These are phyloP conservation scores for Ctenopoma multispine DNA, from an alignment of 2,797 vertebrate species.

Conservation along the genomic window DNA sequence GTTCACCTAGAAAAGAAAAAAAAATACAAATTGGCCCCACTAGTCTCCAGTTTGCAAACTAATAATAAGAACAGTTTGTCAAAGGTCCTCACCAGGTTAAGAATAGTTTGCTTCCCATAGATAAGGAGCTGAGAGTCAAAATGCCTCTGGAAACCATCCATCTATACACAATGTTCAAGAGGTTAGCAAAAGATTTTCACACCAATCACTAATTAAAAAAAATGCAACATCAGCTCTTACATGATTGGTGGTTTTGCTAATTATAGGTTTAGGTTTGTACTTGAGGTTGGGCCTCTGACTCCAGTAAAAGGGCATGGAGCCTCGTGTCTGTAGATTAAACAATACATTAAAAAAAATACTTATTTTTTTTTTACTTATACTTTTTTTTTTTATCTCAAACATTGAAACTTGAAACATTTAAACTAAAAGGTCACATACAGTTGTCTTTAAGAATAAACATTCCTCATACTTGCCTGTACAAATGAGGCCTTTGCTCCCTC, in stretches of 20 bases:
- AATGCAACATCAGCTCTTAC: conserved; percentile 79
- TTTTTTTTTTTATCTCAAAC: too few species aligned
- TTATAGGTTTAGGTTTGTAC: conserved; percentile 96
- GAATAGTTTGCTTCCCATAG: conserved; percentile 96
- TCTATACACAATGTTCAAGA: conserved; percentile 75
- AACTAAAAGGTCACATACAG: neutral
- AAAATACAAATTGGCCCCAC: neutral
- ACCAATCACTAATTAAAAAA: rapidly evolving
- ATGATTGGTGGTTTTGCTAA: conserved; percentile 94
- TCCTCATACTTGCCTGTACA: conserved; percentile 87
- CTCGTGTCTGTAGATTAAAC: conserved; percentile 87
- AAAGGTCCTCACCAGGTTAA: conserved; percentile 91
- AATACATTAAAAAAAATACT: neutral
- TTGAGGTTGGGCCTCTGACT: conserved; percentile 98
- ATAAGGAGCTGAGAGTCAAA: conserved; percentile 97
- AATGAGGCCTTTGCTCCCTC: conserved; percentile 92
- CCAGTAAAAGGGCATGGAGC: conserved; percentile 99
- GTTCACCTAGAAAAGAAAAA: conserved; percentile 87
- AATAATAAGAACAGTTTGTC: neutral
- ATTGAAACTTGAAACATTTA: too few species aligned
- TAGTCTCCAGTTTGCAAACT: neutral
- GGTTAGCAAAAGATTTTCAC: conserved; percentile 5
- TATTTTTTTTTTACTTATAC: too few species aligned
- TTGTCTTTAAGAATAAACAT: neutral
- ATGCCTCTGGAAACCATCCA: conserved; percentile 98